Conservation (phyloP, 2,797 vertebrate species). For the Oryzias sinensis region DNA sequence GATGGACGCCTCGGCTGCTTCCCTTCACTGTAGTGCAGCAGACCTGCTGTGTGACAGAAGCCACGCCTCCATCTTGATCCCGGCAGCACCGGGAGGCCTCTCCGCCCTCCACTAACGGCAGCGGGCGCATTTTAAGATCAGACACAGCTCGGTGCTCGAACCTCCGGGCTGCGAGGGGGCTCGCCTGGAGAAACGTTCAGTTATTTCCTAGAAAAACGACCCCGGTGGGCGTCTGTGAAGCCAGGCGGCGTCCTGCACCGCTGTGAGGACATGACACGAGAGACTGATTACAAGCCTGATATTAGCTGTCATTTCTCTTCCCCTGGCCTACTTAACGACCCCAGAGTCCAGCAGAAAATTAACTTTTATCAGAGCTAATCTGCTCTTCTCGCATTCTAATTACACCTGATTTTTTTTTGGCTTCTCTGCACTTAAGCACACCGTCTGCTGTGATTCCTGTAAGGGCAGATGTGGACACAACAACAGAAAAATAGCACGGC, state of each 20-base stretch:
- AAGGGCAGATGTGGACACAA: conserved; percentile 51
- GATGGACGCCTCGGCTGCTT: too few relatives aligned
- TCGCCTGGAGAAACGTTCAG: conserved; percentile 10
- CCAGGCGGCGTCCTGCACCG: not conserved
- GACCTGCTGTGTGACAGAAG: not conserved
- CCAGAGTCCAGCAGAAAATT: conserved; percentile 29
- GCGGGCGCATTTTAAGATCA: conserved; percentile 18
- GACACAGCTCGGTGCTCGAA: conserved; percentile 10
- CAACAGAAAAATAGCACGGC: conserved; percentile 62
- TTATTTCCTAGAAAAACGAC: not conserved
- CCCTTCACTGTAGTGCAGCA: not conserved
- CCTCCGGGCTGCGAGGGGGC: conserved; percentile 10
- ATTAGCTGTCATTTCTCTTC: conserved; percentile 24
- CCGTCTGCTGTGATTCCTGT: conserved; percentile 56
- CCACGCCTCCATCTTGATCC: conserved; percentile 2
- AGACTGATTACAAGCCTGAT: conserved; percentile 8
- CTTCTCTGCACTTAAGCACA: conserved; percentile 38
- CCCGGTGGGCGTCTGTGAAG: not conserved
- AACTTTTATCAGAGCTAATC: conserved; percentile 49
- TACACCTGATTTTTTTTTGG: conserved; percentile 57
- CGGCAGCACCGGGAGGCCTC: conserved; percentile 11
- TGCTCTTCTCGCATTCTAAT: conserved; percentile 48
- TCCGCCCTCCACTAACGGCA: conserved; percentile 8
- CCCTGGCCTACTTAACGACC: conserved; percentile 13
- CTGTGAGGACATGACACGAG: conserved; percentile 4